phyloP scores from a whole-genome alignment of 1,140 invertebrate species.

The Lanistes nyassanus region DNA sequence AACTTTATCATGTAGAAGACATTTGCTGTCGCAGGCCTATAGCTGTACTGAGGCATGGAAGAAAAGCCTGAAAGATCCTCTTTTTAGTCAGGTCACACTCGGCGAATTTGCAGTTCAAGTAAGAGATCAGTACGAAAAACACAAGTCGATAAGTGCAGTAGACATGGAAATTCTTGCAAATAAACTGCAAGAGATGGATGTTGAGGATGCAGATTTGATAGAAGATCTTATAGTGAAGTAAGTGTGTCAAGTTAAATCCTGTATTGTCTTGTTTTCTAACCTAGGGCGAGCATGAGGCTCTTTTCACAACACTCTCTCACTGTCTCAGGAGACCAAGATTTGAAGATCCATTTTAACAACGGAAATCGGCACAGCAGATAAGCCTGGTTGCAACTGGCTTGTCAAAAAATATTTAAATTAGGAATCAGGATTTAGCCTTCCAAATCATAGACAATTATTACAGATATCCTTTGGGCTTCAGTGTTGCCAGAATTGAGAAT shows the following conservation, averaged over 20 bases:
- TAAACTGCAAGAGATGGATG: constrained; percentile 36
- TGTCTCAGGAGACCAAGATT: too few relatives aligned
- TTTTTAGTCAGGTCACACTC: constrained; percentile 24
- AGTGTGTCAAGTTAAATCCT: not conserved
- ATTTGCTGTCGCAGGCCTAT: constrained; percentile 31
- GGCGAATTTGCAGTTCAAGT: constrained; percentile 49
- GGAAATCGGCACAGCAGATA: too few relatives aligned
- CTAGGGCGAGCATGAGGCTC: too few relatives aligned
- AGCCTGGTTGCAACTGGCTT: too few relatives aligned
- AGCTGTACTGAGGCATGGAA: constrained; percentile 32
- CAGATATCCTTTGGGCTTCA: too few relatives aligned
- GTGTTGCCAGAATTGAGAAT: too few relatives aligned
- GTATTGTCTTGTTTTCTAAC: too few relatives aligned
- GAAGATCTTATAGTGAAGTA: constrained; percentile 47
- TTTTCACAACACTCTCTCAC: too few relatives aligned
- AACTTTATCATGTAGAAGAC: constrained; percentile 10
- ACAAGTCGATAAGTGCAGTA: constrained; percentile 43
- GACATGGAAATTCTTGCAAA: constrained; percentile 58
- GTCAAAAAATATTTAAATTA: too few relatives aligned
- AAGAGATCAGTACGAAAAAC: constrained; percentile 48
- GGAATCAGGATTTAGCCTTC: too few relatives aligned
- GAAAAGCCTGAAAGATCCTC: constrained; percentile 21
- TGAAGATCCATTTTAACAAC: too few relatives aligned
- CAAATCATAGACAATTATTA: too few relatives aligned
- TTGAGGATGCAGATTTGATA: constrained; percentile 36